phyloP scores from a whole-genome alignment of 2,888 invertebrate species.

The Dynastes hyllus region DNA sequence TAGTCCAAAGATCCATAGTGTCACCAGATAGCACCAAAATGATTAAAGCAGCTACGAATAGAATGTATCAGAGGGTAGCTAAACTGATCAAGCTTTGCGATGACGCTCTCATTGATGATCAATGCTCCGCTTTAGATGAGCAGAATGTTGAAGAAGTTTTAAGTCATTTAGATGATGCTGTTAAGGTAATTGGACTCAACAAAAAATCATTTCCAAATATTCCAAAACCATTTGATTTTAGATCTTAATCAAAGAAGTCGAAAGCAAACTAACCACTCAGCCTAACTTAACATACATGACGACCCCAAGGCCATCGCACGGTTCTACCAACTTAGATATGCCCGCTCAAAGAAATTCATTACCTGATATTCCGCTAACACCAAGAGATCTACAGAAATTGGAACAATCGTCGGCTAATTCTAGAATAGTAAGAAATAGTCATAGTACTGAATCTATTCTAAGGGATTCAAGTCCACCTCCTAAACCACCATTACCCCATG shows the following conservation, averaged over 20 bases:
- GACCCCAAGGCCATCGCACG: constrained; percentile 70
- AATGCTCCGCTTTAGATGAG: constrained; percentile 77
- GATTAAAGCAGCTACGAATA: constrained; percentile 86
- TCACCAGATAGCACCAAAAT: constrained; percentile 75
- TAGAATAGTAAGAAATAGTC: constrained; percentile 78
- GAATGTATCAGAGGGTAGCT: constrained; percentile 90
- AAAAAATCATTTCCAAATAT: constrained; percentile 1
- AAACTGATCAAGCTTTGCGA: constrained; percentile 90
- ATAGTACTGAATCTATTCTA: constrained; percentile 88
- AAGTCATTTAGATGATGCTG: constrained; percentile 81
- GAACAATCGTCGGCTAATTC: constrained; percentile 73
- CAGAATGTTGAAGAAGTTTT: constrained; percentile 80
- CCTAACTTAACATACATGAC: constrained; percentile 65
- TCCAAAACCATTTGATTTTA: constrained; percentile 31
- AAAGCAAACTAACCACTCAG: constrained; percentile 77
- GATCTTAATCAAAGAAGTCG: constrained; percentile 51
- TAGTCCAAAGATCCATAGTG: constrained; percentile 67
- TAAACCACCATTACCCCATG: constrained; percentile 90
- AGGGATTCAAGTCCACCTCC: constrained; percentile 84
- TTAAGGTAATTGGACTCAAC: constrained; percentile 72
- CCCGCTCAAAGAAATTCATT: constrained; percentile 79
- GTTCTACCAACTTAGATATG: constrained; percentile 68
- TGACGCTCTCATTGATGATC: constrained; percentile 85
- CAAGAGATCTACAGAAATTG: constrained; percentile 81
- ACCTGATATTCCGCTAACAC: constrained; percentile 88